Evolutionary conservation across 1,140 invertebrate genomes (phyloP).

Genomic region (Temnothorax curvispinosus): DNA sequence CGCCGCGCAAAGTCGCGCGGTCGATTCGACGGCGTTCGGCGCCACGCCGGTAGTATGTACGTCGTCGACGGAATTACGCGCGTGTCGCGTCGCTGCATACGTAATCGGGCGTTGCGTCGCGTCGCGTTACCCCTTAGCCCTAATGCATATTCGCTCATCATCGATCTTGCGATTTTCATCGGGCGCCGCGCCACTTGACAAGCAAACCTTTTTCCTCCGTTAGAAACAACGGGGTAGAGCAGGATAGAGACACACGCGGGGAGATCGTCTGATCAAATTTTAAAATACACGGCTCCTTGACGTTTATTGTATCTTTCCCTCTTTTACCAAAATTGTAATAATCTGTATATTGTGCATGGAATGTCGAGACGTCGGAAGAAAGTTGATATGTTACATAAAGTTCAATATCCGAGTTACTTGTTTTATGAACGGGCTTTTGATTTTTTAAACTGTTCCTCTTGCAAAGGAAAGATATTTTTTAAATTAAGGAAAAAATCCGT

Average conservation of each 20-base stretch:
- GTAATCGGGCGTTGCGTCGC: slow-evolving; percentile 33
- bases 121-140: neutral
- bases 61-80: neutral
- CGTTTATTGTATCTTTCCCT: neutral
- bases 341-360: neutral
- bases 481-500: too few species aligned
- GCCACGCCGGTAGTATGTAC: too few species aligned
- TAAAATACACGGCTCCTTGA: neutral
- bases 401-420: neutral
- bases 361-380: neutral
- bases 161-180: slow-evolving; percentile 17
- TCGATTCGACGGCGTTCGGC: neutral
- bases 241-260: neutral
- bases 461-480: neutral
- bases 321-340: neutral
- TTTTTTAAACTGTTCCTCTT: neutral
- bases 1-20: slow-evolving; percentile 1
- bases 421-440: neutral
- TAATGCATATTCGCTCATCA: slow-evolving; percentile 26
- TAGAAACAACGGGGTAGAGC: neutral
- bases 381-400: neutral
- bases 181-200: neutral
- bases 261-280: neutral
- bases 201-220: neutral
- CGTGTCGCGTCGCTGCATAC: slow-evolving; percentile 43